These are phyloP conservation scores for Syndactyla subalaris DNA, from an alignment of 2,797 vertebrate species.

Conservation along the genomic window DNA sequence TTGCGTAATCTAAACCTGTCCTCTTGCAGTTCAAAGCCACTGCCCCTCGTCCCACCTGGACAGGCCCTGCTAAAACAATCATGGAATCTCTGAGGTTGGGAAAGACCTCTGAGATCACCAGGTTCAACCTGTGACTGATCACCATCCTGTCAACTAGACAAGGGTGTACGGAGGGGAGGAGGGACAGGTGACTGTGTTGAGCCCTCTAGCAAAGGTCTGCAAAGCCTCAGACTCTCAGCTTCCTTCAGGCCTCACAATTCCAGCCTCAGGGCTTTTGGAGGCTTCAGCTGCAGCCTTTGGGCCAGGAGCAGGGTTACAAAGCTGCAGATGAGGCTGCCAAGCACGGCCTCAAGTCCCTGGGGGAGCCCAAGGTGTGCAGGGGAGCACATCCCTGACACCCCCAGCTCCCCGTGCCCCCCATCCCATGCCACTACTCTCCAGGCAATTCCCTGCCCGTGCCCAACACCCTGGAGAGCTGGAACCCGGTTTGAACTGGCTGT, in stretches of 20 bases:
- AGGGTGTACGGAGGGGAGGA: neutral
- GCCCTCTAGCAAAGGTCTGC: neutral
- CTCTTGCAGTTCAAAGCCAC: neutral
- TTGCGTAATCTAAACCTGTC: neutral
- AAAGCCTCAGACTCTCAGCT: neutral
- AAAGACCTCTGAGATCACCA: neutral
- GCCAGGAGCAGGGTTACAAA: neutral
- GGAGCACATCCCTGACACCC: neutral
- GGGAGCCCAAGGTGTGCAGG: neutral
- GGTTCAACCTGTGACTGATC: neutral
- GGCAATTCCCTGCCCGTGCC: neutral
- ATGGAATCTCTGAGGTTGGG: neutral
- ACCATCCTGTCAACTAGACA: neutral
- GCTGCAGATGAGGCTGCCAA: neutral
- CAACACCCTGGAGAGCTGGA: neutral
- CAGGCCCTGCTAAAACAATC: neutral
- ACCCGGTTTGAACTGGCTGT: slow-evolving; percentile 27
- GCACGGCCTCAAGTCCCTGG: accelerated
- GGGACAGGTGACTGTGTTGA: neutral
- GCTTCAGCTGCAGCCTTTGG: neutral
- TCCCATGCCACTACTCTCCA: neutral
- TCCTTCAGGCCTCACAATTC: neutral
- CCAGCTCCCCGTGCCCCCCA: neutral
- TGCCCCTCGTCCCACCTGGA: neutral
- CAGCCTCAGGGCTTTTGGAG: neutral